A percentile compares a stretch with the other conserved stretches of the same genome.
These are phyloP conservation scores for Thermophis baileyi DNA, from an alignment of 2,113 vertebrate species.

Conservation along the genomic window DNA sequence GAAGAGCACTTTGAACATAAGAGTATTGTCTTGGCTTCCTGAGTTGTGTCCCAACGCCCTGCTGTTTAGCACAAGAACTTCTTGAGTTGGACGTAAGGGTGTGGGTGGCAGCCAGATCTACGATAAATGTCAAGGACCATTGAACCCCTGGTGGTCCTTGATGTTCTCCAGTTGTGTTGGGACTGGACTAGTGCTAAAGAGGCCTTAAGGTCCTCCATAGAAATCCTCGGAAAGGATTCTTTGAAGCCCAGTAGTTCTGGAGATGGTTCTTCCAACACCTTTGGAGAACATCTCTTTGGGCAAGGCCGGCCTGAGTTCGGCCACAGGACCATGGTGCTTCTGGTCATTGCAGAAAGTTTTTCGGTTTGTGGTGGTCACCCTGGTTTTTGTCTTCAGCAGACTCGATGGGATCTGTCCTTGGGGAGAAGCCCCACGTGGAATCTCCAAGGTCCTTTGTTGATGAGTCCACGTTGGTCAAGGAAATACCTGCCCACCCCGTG, in stretches of 20 bases:
- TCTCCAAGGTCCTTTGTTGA: neutral
- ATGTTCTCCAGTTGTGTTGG: neutral
- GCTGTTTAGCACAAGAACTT: neutral
- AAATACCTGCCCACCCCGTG: neutral
- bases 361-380: rapidly evolving
- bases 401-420: neutral
- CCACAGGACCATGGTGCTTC: neutral
- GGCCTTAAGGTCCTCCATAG: neutral
- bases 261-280: neutral
- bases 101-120: too few species aligned
- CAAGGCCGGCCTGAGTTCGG: rapidly evolving
- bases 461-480: neutral
- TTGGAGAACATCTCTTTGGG: neutral
- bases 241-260: neutral
- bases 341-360: neutral
- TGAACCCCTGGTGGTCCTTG: neutral
- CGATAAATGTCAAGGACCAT: too few species aligned
- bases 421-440: neutral
- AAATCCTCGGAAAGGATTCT: neutral
- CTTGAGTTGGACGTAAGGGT: neutral
- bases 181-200: neutral
- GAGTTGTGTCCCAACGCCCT: neutral
- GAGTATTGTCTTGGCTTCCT: neutral
- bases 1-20: neutral
- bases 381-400: slow-evolving; percentile 23